Evolutionary conservation across 2,797 vertebrate genomes (phyloP).

Genomic region (Sebastes itinus): DNA sequence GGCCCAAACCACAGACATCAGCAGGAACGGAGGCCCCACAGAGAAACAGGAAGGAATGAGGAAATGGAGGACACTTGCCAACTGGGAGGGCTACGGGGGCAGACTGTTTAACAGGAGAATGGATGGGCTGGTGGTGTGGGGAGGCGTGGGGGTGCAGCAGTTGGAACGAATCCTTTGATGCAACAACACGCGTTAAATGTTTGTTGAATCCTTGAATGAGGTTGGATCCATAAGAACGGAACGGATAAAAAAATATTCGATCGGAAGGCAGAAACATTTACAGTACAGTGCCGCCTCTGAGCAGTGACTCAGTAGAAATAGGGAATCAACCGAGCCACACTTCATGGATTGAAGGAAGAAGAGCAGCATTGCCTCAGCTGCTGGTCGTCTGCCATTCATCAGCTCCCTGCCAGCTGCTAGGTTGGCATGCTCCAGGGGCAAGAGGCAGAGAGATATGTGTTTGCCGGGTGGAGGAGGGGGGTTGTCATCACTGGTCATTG

Average conservation of each 20-base stretch:
- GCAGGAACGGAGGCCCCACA: slow-evolving; percentile 58
- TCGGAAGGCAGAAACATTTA: slow-evolving; percentile 8
- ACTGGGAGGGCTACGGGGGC: slow-evolving; percentile 52
- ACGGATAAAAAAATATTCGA: not conserved
- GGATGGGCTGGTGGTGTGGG: slow-evolving; percentile 11
- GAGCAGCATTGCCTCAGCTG: slow-evolving; percentile 51
- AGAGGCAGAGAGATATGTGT: slow-evolving; percentile 53
- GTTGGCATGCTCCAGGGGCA: slow-evolving; percentile 63
- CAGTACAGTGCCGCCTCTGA: not conserved
- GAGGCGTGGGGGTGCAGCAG: not conserved
- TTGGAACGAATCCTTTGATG: not conserved
- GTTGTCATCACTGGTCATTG: slow-evolving; percentile 62
- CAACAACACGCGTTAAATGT: not conserved
- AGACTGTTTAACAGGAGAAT: slow-evolving; percentile 52
- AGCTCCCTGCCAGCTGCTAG: slow-evolving; percentile 76
- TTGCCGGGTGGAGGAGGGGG: slow-evolving; percentile 39
- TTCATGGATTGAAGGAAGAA: slow-evolving; percentile 40
- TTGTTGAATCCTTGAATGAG: slow-evolving; percentile 10
- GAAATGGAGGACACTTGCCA: slow-evolving; percentile 54
- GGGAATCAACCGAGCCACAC: slow-evolving; percentile 28
- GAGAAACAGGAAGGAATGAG: slow-evolving; percentile 62
- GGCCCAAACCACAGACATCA: slow-evolving; percentile 63
- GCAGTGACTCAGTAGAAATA: slow-evolving; percentile 25
- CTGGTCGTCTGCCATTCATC: slow-evolving; percentile 75
- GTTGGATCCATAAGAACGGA: not conserved